Evolutionary conservation across 2,888 invertebrate genomes (phyloP), one percentile per base, ranked within the genome.

Genomic region (Acleris emargana): DNA sequence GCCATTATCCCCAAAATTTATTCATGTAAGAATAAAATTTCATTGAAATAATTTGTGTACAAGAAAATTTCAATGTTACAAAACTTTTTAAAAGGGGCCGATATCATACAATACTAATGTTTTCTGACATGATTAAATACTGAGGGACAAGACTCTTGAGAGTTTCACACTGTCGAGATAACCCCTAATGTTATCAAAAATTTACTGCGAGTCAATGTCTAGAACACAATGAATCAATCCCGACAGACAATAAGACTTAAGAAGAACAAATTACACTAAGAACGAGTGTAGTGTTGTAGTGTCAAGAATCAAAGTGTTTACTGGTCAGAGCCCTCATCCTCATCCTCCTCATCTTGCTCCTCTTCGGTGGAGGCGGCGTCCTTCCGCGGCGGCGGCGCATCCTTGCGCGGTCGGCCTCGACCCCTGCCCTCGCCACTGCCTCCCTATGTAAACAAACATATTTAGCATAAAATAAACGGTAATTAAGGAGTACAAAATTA

Each of bases 301-400:
- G 78, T 80, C 76, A 76, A 71, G 71, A 78, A 78, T 77, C 73
- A 82, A 32, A 80, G 81, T 81, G 68, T 83, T 89, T 91, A 93
- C 87, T 93, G 90, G 83, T 93, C 93, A 74, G 93, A 93, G 73
- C 88, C 93, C 69, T 93, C 92, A 57, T 76, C 76, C 4, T 93
- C 92, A 28, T 92, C 93, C 50, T 93, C 92, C 68, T 93, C 89
- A 50, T 93, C 93, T 64, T 92, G 91, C 76, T 93, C 91, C 72
- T 93, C 93, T 71, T 93, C 93, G 64, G 90, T 81, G 47, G 92
- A 89, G 45, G 87, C 88, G 16, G 90, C 92, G 75, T 91, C 91
- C 79, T 93, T 92, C 75, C 92, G 91, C 47, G 93, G 87, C n/a
- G 91, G 88, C 5, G 89, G 76, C 6, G 88, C 85, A 66, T 93